Base-by-base conservation (phyloP, 1,140 invertebrate species). In the Arion vulgaris region DNA sequence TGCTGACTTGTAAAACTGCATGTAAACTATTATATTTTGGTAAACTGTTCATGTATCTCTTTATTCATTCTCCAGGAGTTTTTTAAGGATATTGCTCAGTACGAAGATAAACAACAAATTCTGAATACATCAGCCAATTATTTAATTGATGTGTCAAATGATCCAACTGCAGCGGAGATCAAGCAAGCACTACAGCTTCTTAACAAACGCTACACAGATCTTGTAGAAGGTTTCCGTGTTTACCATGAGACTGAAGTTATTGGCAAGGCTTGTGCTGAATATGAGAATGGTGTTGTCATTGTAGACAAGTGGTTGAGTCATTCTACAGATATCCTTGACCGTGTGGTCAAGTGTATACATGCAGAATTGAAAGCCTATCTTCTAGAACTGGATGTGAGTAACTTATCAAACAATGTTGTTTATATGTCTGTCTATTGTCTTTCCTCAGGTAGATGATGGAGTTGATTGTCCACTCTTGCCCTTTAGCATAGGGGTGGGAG, bases 91-190 rank as follows among this genome's bases (percentile, higher is more conserved):
- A 94, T 98, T 32, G 95, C 95, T 68, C 94, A 96, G 2, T 97
- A 96, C 96, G 96, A 97, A 90, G 96, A 98, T 87, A 97, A 96
- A 89, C 95, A 96, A 86, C 95, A 96, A 88, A 92, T 95, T 0
- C 87, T 98, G 1, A 95, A 95, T 13, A 96, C 97, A 82, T 95
- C 96, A 0, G 96, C 96, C 11, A 96, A 96, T 80, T 98, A 98
- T 91, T 91, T 98, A 36, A 95, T 96, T 41, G 96, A 96, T 5
- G 97, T 96, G 0, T 97, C 96, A 84, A 95, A 96, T 78, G 96
- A 97, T 76, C 94, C 95, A 71, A 95, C 98, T 72, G 95, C 95
- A 0, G 92, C 93, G 19, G 95, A 96, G 83, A 93, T 98, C 13
- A 95, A 96, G 85, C 95, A 96, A 69, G 94, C 95, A 81, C 95